Base-by-base conservation (phyloP, 2,888 invertebrate species). In the Imbricaverruca yamaguchii region DNA sequence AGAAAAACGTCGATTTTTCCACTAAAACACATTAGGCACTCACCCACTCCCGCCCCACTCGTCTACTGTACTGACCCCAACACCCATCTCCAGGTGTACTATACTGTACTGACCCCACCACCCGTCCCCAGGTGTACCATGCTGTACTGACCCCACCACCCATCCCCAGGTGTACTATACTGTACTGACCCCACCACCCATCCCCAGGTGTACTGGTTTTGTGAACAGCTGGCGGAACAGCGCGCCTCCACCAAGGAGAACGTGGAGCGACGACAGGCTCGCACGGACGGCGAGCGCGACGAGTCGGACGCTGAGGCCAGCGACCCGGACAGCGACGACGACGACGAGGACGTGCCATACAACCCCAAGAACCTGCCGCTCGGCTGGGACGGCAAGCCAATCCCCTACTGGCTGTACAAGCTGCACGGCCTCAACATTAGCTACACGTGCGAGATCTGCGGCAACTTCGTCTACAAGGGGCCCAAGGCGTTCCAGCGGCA, bases 401-500 rank as follows among this genome's bases (percentile, higher is more conserved):
- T 91, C 83, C 98, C 98, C 0, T 98, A 98, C 88, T 98, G 98
- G 98, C 88, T 99, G 81, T 99, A 99, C 89, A 99, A 99, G 87
- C 89, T 99, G 11, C 99, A 99, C 86, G 99, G 99, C 0, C 90
- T 99, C 15, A 99, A 99, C 87, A 97, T 99, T 83, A 97, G 96
- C 87, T 99, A 98, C 88, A 96, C 95, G 82, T 99, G 99, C 87
- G 99, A 99, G 88, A 99, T 99, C 84, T 99, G 99, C 87, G 99
- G 99, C 55, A 99, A 99, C 89, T 97, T 94, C 86, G 95, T 96
- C 0, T 99, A 99, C 89, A 97, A 84, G 79, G 99, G 99, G 0
- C 99, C 99, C 0, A 99, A 99, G 88, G 98, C 99, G 39, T 99
- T 99, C 88, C 99, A 99, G 87, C 91, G 98, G 80, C 99, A 99